A percentile compares a stretch with the other conserved stretches of the same genome.
Conservation (phyloP, 2,797 vertebrate genomes). For the Lophius americanus region DNA sequence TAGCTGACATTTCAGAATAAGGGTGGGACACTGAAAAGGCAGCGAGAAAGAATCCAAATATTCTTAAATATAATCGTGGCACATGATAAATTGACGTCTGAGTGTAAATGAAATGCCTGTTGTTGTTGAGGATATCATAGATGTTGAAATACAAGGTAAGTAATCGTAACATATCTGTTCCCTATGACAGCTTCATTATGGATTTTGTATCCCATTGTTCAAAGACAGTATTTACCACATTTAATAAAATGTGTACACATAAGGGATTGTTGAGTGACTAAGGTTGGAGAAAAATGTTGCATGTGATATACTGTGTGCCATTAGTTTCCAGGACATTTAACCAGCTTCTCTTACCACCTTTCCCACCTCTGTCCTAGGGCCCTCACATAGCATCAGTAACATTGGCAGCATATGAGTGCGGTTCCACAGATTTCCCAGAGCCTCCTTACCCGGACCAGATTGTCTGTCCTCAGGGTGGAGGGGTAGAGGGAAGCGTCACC, state of each 20-base stretch:
- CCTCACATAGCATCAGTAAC: slow-evolving; percentile 99
- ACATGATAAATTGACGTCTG: neutral
- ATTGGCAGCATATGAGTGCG: slow-evolving; percentile 97
- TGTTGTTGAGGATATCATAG: neutral
- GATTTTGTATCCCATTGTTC: too few relatives aligned
- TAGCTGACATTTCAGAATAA: too few relatives aligned
- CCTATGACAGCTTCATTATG: too few relatives aligned
- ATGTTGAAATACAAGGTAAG: neutral
- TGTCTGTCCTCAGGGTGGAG: slow-evolving; percentile 87
- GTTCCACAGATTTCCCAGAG: slow-evolving; percentile 97
- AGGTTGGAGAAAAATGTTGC: neutral
- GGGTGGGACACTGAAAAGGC: too few relatives aligned
- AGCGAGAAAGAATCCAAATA: too few relatives aligned
- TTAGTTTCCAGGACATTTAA: slow-evolving; percentile 11
- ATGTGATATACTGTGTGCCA: neutral
- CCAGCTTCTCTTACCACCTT: neutral
- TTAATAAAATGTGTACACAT: neutral
- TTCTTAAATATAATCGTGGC: too few relatives aligned
- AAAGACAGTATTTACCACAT: too few relatives aligned
- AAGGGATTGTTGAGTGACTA: neutral
- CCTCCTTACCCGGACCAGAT: slow-evolving; percentile 98
- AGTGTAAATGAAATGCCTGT: neutral
- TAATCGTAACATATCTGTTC: neutral
- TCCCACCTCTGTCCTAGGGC: slow-evolving; percentile 80
- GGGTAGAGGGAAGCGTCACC: slow-evolving; percentile 83